Base-by-base conservation (phyloP, 2,888 invertebrate genomes). In the Ptilodon capucinus region DNA sequence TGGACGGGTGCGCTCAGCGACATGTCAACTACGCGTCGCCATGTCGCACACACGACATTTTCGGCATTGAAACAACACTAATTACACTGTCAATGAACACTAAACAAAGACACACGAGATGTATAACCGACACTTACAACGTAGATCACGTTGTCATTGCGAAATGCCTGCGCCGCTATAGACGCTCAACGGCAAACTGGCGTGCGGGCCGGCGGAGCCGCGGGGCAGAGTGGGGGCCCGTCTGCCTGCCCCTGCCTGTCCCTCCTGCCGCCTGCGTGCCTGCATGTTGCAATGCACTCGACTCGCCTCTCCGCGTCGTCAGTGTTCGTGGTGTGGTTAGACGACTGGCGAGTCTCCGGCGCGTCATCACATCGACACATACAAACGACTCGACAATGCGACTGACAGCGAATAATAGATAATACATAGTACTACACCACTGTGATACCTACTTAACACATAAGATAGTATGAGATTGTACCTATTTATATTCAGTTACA, bases 21-120 rank as follows among this genome's bases (percentile, higher is more conserved):
- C 91, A 90, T 91, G 86, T 90, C 91, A 90, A 87, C 90, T 90
- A 80, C 85, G 83, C 74, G 74, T 70, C 74, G 76, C 84, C 91
- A 91, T 91, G 68, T 79, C 80, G 77, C 64, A 74, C 71, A 62
- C 54, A 74, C 63, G 54, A 59, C 81, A 84, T 84, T 74, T 71
- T 79, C 75, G 73, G 67, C 73, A 78, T 68, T 57, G 50, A 69
- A 76, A 75, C 70, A 74, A 77, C 77, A 83, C 81, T 71, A 70
- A 76, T 72, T 69, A 67, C 79, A 82, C 84, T 71, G 60, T 70
- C 61, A 72, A 71, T 63, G 58, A 76, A 64, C 85, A 87, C 86
- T 65, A 78, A 79, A 86, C 82, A 84, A 86, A 82, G 77, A 56
- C 82, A 86, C 86, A 72, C 85, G 79, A 83, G 77, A 70, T 67